Conservation (phyloP, 2,797 vertebrate genomes). For the Lophius americanus region DNA sequence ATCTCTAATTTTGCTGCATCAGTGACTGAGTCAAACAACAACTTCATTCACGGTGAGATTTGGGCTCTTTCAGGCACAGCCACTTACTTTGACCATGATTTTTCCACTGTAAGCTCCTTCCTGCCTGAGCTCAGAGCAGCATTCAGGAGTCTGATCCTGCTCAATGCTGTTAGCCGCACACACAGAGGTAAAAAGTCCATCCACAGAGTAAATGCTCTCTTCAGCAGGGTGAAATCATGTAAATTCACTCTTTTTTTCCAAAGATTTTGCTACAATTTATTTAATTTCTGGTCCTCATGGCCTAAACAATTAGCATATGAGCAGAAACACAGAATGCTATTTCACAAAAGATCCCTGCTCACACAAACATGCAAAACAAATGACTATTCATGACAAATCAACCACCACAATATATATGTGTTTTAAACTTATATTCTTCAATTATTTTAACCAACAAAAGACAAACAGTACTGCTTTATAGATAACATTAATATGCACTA, state of each 20-base stretch:
- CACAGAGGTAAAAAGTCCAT: background rate
- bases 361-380: background rate
- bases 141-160: constrained; percentile 1
- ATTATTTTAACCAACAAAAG: no score
- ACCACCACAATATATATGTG: no score
- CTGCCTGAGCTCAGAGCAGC: constrained; percentile 14
- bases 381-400: no score
- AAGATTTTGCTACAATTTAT: background rate
- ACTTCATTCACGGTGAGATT: constrained; percentile 19
- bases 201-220: background rate
- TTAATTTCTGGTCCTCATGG: no score
- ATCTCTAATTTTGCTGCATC: constrained; percentile 45
- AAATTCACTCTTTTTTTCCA: background rate
- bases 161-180: constrained; percentile 7
- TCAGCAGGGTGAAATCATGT: background rate
- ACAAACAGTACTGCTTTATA: no score
- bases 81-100: constrained; percentile 33
- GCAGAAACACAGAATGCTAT: background rate
- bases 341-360: background rate
- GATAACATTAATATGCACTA: no score
- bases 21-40: constrained; percentile 29
- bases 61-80: constrained; percentile 24
- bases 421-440: no score
- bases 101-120: constrained; percentile 6
- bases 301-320: background rate